Evolutionary conservation across 2,797 vertebrate genomes (phyloP), one percentile per base, ranked within the genome.

Genomic region (Phrynocephalus forsythii): DNA sequence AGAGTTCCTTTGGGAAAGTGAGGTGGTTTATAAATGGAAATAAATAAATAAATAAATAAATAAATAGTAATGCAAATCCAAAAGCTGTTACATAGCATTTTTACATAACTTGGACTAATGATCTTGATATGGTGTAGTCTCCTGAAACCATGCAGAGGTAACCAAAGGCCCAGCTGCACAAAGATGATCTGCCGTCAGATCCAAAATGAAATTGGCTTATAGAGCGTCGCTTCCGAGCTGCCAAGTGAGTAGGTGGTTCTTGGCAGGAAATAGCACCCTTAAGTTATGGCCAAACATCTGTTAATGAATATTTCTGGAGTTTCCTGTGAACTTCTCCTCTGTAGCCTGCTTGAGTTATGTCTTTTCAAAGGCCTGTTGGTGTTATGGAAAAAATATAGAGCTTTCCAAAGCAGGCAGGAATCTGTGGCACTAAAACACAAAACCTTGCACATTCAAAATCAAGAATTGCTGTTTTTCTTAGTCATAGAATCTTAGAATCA

Each of bases 231-330:
- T n/a, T n/a, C 78, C 28, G 6, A 72, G 48, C 60, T 79, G 79
- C 79, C 79, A 85, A 90, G 79, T 68, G 79, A 88, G 83, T 87
- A 56, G 75, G 68, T 82, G 86, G 83, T 85, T 67, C 73, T 68
- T 81, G 83, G 87, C 71, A 77, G 18, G n/a, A 81, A 80, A 44
- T 15, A 15, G 2, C 20, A n/a, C 26, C 44, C 44, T 69, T 1
- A 6, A 16, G 16, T 68, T 30, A 48, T 18, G 48, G 63, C 63
- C 82, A 16, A 86, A 85, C 85, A 90, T 83, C 82, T 90, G 71
- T 69, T 44, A 69, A 75, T 84, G 72, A 80, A 60, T 6, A 81
- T 30, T 76, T 85, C 28, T 56, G 48, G 67, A 85, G 50, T 76
- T 56, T 52, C 87, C 71, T 75, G 15, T 33, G 88, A 38, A 13